Evolutionary conservation across 1,140 invertebrate species (phyloP), one percentile per base, ranked within the genome.

Genomic region (Steinernema feltiae): DNA sequence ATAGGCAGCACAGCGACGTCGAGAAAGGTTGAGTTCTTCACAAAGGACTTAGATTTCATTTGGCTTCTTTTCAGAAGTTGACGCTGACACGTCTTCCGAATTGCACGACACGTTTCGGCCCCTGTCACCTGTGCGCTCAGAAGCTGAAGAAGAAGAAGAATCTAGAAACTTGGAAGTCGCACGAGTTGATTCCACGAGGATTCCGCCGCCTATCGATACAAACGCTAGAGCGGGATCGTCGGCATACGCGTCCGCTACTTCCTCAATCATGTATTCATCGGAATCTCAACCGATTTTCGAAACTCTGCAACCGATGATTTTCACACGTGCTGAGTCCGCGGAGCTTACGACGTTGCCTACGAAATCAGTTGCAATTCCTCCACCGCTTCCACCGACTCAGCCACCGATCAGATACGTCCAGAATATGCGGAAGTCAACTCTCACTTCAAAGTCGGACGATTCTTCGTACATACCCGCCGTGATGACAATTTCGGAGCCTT

Each of bases 1-100:
- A 96, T 87, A 90, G 93, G 78, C 93, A 95, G 69, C 93, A 94
- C 86, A 95, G 93, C 24, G 53, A 71, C 92, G 95, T 87, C 93
- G 95, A 86, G 93, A 95, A 79, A 90, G 89, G 85, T 90, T 41
- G 35, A 41, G 35, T 41, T 41, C 35, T 41, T 41, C 7, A 18
- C 35, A 41, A 41, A 7, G 18, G 18, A 41, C 35, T 41, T 41
- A 41, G 35, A 7, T 41, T 41, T 18, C 1, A 76, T 24, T 30
- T 0, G 27, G 21, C 35, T 78, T 48, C 73, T 18, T 78, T 74
- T 48, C 70, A 73, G 69, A 72, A 31, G 32, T 78, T 73, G 74
- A 78, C 75, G 48, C 77, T 48, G 69, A 69, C 70, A 53, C 69
- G 53, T 76, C 74, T 32, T 35, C 74, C 72, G 53, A n/a, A 63